Conservation (phyloP, 2,113 vertebrate species). For the Aythya baeri region DNA sequence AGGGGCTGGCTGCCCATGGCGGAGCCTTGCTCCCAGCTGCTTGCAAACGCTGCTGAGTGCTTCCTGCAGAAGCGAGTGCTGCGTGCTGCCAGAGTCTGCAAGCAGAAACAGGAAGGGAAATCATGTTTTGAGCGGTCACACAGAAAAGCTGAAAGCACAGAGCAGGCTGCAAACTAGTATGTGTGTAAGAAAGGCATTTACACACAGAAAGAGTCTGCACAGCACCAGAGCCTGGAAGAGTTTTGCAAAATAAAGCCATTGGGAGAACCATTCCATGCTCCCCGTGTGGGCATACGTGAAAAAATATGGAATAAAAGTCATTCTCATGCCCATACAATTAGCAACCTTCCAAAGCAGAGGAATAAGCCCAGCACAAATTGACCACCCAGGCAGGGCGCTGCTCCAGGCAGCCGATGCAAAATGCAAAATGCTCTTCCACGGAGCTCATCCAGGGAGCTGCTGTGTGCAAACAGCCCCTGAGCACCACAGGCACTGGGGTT, state of each 20-base stretch:
- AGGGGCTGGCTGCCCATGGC: not conserved
- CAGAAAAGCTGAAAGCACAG: not conserved
- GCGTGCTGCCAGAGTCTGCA: not conserved
- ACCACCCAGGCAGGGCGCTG: not conserved
- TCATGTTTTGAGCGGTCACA: not conserved
- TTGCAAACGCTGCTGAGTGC: rapidly evolving
- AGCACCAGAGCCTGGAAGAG: not conserved
- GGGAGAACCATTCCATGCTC: not conserved
- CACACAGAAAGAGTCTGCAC: not conserved
- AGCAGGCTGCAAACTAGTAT: not conserved
- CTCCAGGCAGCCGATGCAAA: not conserved
- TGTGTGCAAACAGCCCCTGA: rapidly evolving
- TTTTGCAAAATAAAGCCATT: not conserved
- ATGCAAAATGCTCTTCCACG: not conserved
- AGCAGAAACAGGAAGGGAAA: not conserved
- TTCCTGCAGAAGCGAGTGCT: not conserved
- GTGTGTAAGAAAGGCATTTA: not conserved
- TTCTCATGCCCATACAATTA: not conserved
- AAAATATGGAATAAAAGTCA: not conserved
- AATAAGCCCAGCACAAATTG: not conserved
- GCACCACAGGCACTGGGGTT: not conserved
- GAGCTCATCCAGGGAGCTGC: not conserved
- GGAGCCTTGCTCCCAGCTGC: not conserved
- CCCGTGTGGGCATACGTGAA: rapidly evolving
- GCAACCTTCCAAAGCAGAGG: not conserved